Evolutionary conservation across 1,140 invertebrate genomes (phyloP), one percentile per base, ranked within the genome.

Genomic region (Drosophila prosaltans): DNA sequence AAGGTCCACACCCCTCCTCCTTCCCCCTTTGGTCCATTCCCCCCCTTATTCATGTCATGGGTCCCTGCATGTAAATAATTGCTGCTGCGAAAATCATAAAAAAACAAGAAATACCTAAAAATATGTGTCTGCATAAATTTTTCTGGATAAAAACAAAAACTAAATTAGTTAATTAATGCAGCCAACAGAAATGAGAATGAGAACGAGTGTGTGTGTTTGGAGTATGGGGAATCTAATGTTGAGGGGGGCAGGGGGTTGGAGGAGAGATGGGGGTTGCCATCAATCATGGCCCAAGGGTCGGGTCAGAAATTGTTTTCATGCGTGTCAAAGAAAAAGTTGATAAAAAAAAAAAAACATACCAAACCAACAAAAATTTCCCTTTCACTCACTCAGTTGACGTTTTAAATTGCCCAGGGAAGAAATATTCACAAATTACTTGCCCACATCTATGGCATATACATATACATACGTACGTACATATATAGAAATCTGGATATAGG

Each of bases 111-210:
- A 36, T 2, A 30, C 28, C 28, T 30, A 36, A 36, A 69, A 61
- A 69, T 58, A 55, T 77, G 57, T 68, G 59, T 67, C 63, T 76
- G 74, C 82, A 85, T 85, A 81, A 71, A 73, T 85, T 79, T 86
- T 64, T 51, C 60, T 55, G 57, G 51, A 78, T 78, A 74, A 75
- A 75, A 76, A 72, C 48, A 72, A 69, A 88, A 88, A 83, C 78
- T 78, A 88, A 88, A 88, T 88, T 88, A 83, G 83, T 83, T 88
- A 88, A 88, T 88, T 83, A 88, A 88, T 88, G 83, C 80, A 78
- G 71, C 70, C 36, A 60, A 60, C 60, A 66, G 65, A 69, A 55
- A 88, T 48, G 65, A 64, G 21, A 58, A 66, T 36, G 60, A 69
- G 55, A 70, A 65, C 41, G 36, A 41, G n/a, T 30, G 71, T 57